Evolutionary conservation across 2,888 invertebrate genomes (phyloP).

Genomic region (Drosophila merina): DNA sequence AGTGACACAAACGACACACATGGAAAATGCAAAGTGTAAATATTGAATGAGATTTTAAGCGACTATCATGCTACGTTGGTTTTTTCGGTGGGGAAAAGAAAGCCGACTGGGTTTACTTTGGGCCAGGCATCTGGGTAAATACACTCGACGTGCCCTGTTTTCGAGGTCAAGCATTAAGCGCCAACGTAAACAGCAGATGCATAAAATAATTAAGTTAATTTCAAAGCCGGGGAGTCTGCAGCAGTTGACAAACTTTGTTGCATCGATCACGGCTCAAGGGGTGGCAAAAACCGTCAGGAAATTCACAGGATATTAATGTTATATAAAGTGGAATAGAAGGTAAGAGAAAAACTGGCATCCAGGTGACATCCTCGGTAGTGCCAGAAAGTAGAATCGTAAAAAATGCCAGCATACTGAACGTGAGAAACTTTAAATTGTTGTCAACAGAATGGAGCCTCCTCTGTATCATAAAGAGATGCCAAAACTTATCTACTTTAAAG

Average conservation of each 20-base stretch:
- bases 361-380: constrained; percentile 46
- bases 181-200: constrained; percentile 20
- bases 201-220: constrained; percentile 48
- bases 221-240: constrained; percentile 16
- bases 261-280: constrained; percentile 27
- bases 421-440: constrained; percentile 57
- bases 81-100: constrained; percentile 16
- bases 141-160: constrained; percentile 23
- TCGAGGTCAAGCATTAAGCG: constrained; percentile 34
- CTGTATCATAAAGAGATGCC: background rate
- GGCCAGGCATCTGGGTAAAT: constrained; percentile 26
- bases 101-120: constrained; percentile 10
- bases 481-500: background rate
- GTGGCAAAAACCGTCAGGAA: constrained; percentile 27
- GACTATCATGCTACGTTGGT: constrained; percentile 62
- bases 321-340: constrained; percentile 32
- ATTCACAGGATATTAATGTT: constrained; percentile 51
- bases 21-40: constrained; percentile 66
- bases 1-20: constrained; percentile 56
- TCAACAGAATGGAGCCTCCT: constrained; percentile 36
- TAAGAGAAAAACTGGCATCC: constrained; percentile 14
- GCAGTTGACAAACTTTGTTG: constrained; percentile 11
- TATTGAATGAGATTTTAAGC: constrained; percentile 75
- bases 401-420: constrained; percentile 48
- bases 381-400: constrained; percentile 42